Evolutionary conservation across 1,140 invertebrate species (phyloP), one percentile per base, ranked within the genome.

Genomic region (Myzus persicae): DNA sequence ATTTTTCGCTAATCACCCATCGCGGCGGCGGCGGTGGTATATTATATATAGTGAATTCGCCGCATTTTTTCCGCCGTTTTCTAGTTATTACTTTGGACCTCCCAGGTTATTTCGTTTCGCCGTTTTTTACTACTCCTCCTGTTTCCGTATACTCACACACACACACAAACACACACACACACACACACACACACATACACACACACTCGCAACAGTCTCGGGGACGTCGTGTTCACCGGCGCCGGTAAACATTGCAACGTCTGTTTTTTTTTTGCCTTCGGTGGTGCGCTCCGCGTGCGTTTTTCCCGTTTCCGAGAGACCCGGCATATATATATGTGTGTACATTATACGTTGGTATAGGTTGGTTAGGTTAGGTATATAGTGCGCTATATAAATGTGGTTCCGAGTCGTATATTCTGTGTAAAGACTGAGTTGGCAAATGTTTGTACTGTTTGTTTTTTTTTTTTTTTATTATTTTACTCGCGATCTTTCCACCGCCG

Each of bases 91-190:
- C 40, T 81, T 14, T 26, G 36, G 90, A 91, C 90, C 90, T 91
- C 90, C 90, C 90, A 82, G 81, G 90, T 76, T 48, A 81, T 91
- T 91, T 82, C 90, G 38, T 90, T 89, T 89, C 9, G 9, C 9
- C 24, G 48, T 48, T 59, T 59, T 42, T 54, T n/a, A 18, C 26
- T 44, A 38, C 42, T 48, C 31, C 84, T 42, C 44, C 40, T 4
- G 82, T 38, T 88, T 88, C 36, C 40, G 84, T 85, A 51, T 24
- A 85, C 24, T 40, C 18, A 14, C 3, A 76, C 59, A 67, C 31
- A n/a, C 26, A 67, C 59, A n/a, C 59, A 67, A 11, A 67, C 59
- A 84, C 22, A 26, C 14, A 18, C 31, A n/a, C 59, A 67, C 31
- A n/a, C 26, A 67, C 59, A 85, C 24, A 26, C 18, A 14, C 3